Evolutionary conservation across 1,140 invertebrate species (phyloP).

Genomic region (Nasonia giraulti): DNA sequence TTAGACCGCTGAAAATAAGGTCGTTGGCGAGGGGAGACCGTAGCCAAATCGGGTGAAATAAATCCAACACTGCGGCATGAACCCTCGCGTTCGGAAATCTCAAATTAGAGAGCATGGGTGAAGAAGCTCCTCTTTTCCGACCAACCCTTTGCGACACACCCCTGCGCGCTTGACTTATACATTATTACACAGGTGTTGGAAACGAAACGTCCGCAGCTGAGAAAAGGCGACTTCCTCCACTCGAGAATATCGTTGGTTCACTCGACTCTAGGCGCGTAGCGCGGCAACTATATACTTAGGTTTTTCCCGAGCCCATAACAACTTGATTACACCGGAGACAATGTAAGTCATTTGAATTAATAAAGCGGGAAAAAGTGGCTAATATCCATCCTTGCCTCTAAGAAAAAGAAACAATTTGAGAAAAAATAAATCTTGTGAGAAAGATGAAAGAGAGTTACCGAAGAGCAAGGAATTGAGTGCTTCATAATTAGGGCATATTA

Average conservation of each 20-base stretch:
- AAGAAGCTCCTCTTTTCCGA: background rate
- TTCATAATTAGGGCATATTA: conserved; percentile 43
- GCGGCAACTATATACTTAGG: too few relatives aligned
- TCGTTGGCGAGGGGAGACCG: background rate
- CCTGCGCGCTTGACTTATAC: background rate
- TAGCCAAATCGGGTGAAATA: background rate
- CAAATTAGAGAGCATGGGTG: conserved; percentile 34
- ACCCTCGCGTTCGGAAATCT: conserved; percentile 39
- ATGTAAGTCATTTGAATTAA: background rate
- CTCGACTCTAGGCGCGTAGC: background rate
- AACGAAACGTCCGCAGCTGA: background rate
- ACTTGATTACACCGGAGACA: background rate
- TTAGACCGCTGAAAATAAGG: background rate
- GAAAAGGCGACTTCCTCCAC: background rate
- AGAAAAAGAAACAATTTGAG: background rate
- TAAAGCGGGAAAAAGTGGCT: background rate
- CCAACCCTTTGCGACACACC: conserved; percentile 36
- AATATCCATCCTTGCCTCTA: background rate
- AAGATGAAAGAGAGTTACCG: conserved; percentile 35
- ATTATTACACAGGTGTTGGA: conserved; percentile 39
- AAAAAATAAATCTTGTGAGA: conserved; percentile 28
- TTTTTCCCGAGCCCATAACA: too few relatives aligned
- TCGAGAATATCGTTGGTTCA: conserved; percentile 30
- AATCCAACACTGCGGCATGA: background rate
- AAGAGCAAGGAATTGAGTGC: conserved; percentile 12